These are phyloP conservation scores for Gambusia holbrooki DNA, from an alignment of 2,113 vertebrate species.

Conservation along the genomic window DNA sequence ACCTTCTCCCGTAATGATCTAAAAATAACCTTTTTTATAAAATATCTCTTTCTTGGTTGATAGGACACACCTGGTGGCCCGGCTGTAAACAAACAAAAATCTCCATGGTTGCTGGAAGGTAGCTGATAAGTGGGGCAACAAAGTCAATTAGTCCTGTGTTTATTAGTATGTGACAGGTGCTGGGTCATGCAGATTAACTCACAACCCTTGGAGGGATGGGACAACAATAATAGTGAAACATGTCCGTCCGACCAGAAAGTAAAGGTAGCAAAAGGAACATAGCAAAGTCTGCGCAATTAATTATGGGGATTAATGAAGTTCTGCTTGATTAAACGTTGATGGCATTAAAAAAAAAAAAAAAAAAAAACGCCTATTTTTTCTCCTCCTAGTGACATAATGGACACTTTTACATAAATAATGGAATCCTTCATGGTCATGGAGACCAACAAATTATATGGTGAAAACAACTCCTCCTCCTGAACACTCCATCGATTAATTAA, in stretches of 20 bases:
- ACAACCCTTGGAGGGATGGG: constrained; percentile 82
- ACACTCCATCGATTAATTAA: constrained; percentile 74
- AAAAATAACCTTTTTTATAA: constrained; percentile 37
- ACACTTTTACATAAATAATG: constrained; percentile 81
- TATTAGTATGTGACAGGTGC: constrained; percentile 85
- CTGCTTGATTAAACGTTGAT: constrained; percentile 83
- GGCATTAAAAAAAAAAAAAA: constrained; percentile 47
- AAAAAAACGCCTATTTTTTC: constrained; percentile 63
- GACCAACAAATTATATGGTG: constrained; percentile 71
- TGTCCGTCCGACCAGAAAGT: constrained; percentile 82
- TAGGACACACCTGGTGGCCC: constrained; percentile 54
- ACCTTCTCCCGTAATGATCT: constrained; percentile 16
- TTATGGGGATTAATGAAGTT: constrained; percentile 85
- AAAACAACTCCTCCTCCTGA: constrained; percentile 62
- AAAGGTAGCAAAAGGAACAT: constrained; percentile 81
- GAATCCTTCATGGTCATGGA: constrained; percentile 77
- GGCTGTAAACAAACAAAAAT: constrained; percentile 66
- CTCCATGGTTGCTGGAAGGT: constrained; percentile 59
- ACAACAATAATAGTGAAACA: constrained; percentile 83
- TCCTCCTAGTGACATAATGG: constrained; percentile 74
- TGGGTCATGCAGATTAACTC: constrained; percentile 84
- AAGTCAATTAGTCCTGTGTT: constrained; percentile 84
- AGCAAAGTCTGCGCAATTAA: constrained; percentile 84
- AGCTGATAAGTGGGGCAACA: constrained; percentile 69
- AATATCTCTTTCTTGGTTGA: constrained; percentile 40